Evolutionary conservation across 1,140 invertebrate species (phyloP).

Genomic region (Globodera rostochiensis): DNA sequence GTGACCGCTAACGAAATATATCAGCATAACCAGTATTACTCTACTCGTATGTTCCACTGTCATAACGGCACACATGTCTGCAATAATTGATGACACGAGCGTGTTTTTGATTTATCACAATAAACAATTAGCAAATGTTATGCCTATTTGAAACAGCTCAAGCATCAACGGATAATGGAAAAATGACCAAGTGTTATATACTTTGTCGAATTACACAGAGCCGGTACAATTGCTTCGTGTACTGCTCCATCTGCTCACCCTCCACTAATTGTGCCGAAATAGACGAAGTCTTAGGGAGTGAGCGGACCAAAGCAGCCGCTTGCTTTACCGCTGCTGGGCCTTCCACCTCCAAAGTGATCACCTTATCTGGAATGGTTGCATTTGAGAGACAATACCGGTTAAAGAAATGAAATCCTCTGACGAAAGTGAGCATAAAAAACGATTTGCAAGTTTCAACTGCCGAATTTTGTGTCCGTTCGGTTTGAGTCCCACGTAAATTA

Average conservation of each 20-base stretch:
- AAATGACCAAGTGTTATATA: slow-evolving; percentile 12
- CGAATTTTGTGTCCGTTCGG: too few relatives aligned
- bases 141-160: background rate
- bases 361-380: slow-evolving; percentile 29
- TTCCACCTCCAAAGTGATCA: slow-evolving; percentile 33
- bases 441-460: too few relatives aligned
- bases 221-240: slow-evolving; percentile 43
- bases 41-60: too few relatives aligned
- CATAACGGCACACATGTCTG: too few relatives aligned
- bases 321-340: background rate
- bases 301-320: background rate
- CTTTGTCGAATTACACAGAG: slow-evolving; percentile 39
- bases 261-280: slow-evolving; percentile 25
- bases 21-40: too few relatives aligned
- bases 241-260: slow-evolving; percentile 28
- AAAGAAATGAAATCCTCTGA: too few relatives aligned
- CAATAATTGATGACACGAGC: too few relatives aligned
- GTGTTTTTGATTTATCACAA: too few relatives aligned
- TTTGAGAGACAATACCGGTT: too few relatives aligned
- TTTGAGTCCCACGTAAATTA: too few relatives aligned
- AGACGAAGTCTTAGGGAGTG: background rate
- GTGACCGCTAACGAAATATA: background rate
- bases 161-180: background rate
- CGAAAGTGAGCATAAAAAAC: too few relatives aligned
- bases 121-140: background rate